These are phyloP conservation scores for Ditula angustiorana DNA, from an alignment of 2,888 invertebrate species.

Conservation along the genomic window DNA sequence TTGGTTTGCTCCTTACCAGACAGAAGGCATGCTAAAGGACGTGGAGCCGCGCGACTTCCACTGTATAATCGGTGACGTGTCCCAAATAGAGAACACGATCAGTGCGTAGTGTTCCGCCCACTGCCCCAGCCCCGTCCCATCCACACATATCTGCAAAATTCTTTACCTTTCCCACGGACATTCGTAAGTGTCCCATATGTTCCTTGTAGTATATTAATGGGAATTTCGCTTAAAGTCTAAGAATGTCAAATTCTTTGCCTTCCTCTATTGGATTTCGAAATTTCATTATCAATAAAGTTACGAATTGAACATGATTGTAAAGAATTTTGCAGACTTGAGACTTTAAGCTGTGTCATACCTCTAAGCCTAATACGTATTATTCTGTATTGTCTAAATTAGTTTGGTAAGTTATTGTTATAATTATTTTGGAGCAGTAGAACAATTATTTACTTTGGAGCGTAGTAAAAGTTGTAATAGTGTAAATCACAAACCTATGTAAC, in stretches of 20 bases:
- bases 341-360: constrained; percentile 69
- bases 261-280: constrained; percentile 37
- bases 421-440: too few species aligned
- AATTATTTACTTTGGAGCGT: too few species aligned
- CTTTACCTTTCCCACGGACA: constrained; percentile 72
- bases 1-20: constrained; percentile 62
- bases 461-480: too few species aligned
- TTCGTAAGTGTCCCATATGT: constrained; percentile 71
- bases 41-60: constrained; percentile 80
- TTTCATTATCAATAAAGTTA: constrained; percentile 12
- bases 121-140: constrained; percentile 48
- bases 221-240: constrained; percentile 82
- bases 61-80: constrained; percentile 80
- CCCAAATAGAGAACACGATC: constrained; percentile 72
- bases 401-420: too few species aligned
- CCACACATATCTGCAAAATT: constrained; percentile 79
- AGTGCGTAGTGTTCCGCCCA: constrained; percentile 55
- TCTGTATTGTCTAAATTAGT: too few species aligned
- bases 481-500: too few species aligned
- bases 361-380: too few species aligned
- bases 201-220: constrained; percentile 47
- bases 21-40: constrained; percentile 76
- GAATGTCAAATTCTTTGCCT: constrained; percentile 47
- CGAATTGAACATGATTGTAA: constrained; percentile 57
- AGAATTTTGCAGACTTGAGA: constrained; percentile 82